phyloP scores from a whole-genome alignment of 2,113 vertebrate genomes.

The Urocolius indicus region DNA sequence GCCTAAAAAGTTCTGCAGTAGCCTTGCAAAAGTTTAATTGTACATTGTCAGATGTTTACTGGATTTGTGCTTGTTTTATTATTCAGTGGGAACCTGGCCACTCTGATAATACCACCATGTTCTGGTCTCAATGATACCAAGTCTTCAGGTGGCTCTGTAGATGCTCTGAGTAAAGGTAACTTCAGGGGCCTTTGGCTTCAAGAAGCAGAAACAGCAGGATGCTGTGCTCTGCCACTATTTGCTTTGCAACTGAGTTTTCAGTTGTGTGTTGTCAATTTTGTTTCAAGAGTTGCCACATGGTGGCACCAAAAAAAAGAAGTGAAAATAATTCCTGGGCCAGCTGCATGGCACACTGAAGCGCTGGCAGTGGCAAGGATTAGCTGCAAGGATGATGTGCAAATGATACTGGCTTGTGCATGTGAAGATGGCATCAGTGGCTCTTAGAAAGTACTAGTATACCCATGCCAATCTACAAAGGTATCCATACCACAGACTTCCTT shows the following conservation, averaged over 20 bases:
- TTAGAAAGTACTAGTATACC: background rate
- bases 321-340: background rate
- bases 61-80: background rate
- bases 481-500: no score
- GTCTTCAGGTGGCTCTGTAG: background rate
- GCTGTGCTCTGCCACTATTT: background rate
- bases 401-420: fast-evolving
- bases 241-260: fast-evolving
- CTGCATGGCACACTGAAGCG: background rate
- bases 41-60: background rate
- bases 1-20: background rate
- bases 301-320: background rate
- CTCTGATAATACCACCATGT: background rate
- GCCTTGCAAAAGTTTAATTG: background rate
- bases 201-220: background rate
- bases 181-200: background rate
- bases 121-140: background rate
- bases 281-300: background rate
- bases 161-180: background rate
- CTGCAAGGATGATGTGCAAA: background rate
- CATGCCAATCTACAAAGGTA: background rate
- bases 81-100: fast-evolving
- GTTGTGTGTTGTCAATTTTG: background rate
- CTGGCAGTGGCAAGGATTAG: background rate
- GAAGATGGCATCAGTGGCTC: fast-evolving